A percentile compares a stretch with the other conserved stretches of the same genome.
phyloP scores from a whole-genome alignment of 2,113 vertebrate species.

The Microcebus tavaratra region DNA sequence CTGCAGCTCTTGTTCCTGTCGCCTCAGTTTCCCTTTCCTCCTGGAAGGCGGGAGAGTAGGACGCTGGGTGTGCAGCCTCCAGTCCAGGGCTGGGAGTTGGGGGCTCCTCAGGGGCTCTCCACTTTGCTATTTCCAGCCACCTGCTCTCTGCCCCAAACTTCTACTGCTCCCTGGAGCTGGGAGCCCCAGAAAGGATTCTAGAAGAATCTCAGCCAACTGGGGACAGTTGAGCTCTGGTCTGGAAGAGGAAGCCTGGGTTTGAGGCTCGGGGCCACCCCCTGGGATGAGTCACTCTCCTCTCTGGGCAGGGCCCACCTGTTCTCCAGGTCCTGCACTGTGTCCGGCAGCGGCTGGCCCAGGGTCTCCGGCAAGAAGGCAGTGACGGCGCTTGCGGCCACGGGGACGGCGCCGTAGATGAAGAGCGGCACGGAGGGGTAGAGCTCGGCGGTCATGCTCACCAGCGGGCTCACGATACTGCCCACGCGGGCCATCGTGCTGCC shows the following conservation, averaged over 20 bases:
- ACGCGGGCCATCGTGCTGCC: slow-evolving; percentile 92
- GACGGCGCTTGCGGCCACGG: slow-evolving; percentile 82
- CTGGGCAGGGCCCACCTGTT: slow-evolving; percentile 74
- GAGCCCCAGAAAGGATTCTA: not conserved
- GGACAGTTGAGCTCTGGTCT: not conserved
- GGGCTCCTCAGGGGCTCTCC: not conserved
- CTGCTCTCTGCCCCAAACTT: not conserved
- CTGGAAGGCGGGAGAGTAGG: not conserved
- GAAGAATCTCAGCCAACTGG: not conserved
- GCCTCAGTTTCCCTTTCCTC: slow-evolving; percentile 1
- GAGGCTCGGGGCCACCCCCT: not conserved
- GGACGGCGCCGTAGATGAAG: slow-evolving; percentile 87
- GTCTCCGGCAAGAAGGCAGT: slow-evolving; percentile 91
- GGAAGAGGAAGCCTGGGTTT: not conserved
- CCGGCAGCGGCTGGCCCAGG: slow-evolving; percentile 87
- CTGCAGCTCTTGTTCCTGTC: slow-evolving; percentile 41
- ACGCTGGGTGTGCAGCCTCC: not conserved
- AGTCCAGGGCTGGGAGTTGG: not conserved
- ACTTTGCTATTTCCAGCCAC: not conserved
- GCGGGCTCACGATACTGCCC: slow-evolving; percentile 93
- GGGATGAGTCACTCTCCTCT: not conserved
- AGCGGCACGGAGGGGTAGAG: slow-evolving; percentile 88
- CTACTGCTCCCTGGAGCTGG: not conserved
- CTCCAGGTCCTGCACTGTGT: slow-evolving; percentile 92
- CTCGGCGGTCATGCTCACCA: slow-evolving; percentile 92